These are phyloP conservation scores for Lacanobia wlatinum DNA, from an alignment of 2,888 invertebrate species.

Conservation along the genomic window DNA sequence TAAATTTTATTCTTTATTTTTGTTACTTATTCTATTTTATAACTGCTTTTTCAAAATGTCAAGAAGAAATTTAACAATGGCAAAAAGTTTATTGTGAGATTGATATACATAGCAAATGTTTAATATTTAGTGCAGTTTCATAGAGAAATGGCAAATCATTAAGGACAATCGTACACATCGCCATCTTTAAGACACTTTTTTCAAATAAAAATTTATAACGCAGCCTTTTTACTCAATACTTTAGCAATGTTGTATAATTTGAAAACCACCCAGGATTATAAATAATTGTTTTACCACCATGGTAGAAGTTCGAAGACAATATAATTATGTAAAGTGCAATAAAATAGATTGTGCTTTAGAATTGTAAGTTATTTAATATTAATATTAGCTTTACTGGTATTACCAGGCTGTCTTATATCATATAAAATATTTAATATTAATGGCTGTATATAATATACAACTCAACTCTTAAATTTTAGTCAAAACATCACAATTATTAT, in stretches of 20 bases:
- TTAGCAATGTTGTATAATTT: conserved; percentile 41
- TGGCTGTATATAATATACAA: conserved; percentile 59
- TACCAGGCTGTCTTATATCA: conserved; percentile 68
- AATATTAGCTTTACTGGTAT: conserved; percentile 70
- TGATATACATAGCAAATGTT: no score
- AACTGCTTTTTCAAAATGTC: not conserved
- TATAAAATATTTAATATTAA: conserved; percentile 65
- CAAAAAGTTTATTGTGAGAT: not conserved
- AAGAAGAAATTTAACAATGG: not conserved
- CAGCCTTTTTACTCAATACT: conserved; percentile 64
- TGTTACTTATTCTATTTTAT: not conserved
- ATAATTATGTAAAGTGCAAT: conserved; percentile 80
- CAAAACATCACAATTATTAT: conserved; percentile 63
- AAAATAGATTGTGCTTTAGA: conserved; percentile 79
- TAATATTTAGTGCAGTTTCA: not conserved
- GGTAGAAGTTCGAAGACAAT: conserved; percentile 77
- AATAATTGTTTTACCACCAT: conserved; percentile 56
- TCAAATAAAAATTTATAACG: conserved; percentile 49
- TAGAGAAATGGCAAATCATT: not conserved
- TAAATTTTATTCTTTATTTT: no score
- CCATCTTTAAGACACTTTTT: conserved; percentile 6
- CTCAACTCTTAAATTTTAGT: conserved; percentile 51
- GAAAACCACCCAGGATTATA: conserved; percentile 49
- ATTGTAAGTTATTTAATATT: conserved; percentile 65
- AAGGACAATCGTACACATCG: conserved; percentile 8